Percentiles rank a stretch among this genome's conserved stretches.
Conservation (phyloP, 2,113 vertebrate species). For the Pituophis catenifer region DNA sequence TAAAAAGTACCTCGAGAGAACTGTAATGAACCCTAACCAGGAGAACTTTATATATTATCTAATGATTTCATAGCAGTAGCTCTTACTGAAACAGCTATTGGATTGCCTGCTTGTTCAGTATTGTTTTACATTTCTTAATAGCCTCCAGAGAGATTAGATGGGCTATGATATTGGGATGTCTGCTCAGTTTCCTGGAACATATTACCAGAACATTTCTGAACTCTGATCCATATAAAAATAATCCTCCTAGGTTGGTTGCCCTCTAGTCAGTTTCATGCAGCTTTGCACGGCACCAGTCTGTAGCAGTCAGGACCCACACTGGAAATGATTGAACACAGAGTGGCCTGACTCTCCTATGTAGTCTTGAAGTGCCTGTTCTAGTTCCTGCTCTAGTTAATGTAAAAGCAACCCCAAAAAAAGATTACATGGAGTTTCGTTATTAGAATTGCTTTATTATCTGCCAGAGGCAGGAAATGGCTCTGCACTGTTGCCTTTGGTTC, state of each 20-base stretch:
- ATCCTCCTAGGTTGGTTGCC: conserved; percentile 42
- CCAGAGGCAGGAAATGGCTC: not conserved
- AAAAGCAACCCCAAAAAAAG: not conserved
- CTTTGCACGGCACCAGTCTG: conserved; percentile 43
- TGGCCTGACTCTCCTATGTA: conserved; percentile 31
- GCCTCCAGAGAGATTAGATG: conserved; percentile 46
- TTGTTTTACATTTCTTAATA: conserved; percentile 50
- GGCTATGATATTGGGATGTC: conserved; percentile 58
- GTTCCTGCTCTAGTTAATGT: not conserved
- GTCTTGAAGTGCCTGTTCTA: conserved; percentile 32
- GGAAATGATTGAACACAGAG: conserved; percentile 15
- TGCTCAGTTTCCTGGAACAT: conserved; percentile 56
- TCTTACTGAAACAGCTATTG: conserved; percentile 7
- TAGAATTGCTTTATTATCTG: not conserved
- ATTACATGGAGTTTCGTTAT: not conserved
- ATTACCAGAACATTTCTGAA: conserved; percentile 54
- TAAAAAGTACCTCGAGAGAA: not conserved
- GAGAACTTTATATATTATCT: not conserved
- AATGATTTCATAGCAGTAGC: not conserved
- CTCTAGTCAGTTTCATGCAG: conserved; percentile 46
- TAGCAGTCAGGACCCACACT: conserved; percentile 35
- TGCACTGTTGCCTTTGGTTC: conserved; percentile 12
- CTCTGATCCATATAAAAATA: conserved; percentile 40
- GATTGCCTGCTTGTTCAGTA: conserved; percentile 52
- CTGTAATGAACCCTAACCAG: not conserved